Evolutionary conservation across 1,140 invertebrate genomes (phyloP).

Genomic region (Sinella curviseta): DNA sequence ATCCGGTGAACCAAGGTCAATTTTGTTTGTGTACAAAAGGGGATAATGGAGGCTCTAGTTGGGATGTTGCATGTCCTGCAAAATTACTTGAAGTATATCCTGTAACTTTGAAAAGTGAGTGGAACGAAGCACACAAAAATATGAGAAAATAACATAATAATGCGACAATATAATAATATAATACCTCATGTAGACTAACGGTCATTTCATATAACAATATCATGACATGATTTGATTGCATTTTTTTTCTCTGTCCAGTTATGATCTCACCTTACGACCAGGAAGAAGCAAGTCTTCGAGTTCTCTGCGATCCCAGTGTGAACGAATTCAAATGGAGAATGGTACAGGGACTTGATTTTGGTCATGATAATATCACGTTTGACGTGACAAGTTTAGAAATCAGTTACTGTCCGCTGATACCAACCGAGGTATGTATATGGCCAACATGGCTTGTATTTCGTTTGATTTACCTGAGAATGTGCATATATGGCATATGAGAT

Average conservation of each 20-base stretch:
- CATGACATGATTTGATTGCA: not conserved
- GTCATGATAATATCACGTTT: conserved; percentile 23
- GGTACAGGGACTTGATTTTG: conserved; percentile 40
- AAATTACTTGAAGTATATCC: conserved; percentile 33
- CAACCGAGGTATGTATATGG: conserved; percentile 23
- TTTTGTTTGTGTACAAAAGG: conserved; percentile 32
- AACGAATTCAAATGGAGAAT: conserved; percentile 29
- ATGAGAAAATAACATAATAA: not conserved
- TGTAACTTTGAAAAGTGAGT: conserved; percentile 37
- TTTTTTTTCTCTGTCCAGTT: conserved; percentile 21
- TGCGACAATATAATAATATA: no score
- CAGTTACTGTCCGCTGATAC: conserved; percentile 36
- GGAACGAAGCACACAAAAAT: not conserved
- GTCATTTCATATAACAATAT: not conserved
- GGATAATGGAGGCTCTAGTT: conserved; percentile 16
- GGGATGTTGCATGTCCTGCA: conserved; percentile 35
- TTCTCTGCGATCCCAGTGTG: conserved; percentile 34
- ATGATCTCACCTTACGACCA: conserved; percentile 17
- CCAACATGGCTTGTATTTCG: not conserved
- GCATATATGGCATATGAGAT: no score
- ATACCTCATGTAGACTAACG: no score
- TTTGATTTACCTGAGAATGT: not conserved
- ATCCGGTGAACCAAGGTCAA: conserved; percentile 32
- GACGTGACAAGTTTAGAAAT: conserved; percentile 35
- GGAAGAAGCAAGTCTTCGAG: conserved; percentile 34